Percentiles rank a stretch among this genome's conserved stretches.
These are phyloP conservation scores for Philaethria dido DNA, from an alignment of 2,888 invertebrate genomes.

Conservation along the genomic window DNA sequence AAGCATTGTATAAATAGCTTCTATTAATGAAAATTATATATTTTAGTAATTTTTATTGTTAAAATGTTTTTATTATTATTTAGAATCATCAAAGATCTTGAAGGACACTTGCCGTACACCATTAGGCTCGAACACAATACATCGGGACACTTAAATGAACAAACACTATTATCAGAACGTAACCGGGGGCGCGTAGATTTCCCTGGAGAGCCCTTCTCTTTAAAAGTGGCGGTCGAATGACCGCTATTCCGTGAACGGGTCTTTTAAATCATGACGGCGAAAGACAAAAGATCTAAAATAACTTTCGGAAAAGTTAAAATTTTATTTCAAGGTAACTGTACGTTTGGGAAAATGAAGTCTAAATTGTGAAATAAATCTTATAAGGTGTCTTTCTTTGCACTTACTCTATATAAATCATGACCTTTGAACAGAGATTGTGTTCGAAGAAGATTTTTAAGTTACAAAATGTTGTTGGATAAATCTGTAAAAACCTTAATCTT, in stretches of 20 bases:
- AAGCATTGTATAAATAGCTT: too few relatives aligned
- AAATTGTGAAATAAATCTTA: slow-evolving; percentile 31
- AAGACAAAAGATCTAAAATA: slow-evolving; percentile 42
- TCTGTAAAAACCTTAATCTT: too few relatives aligned
- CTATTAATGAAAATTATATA: background rate
- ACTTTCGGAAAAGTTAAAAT: slow-evolving; percentile 35
- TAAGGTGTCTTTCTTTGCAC: slow-evolving; percentile 15
- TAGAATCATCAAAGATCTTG: slow-evolving; percentile 2
- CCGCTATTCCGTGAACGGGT: slow-evolving; percentile 51
- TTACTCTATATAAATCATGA: background rate
- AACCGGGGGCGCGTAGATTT: slow-evolving; percentile 74
- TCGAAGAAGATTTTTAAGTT: background rate
- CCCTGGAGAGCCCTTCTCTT: slow-evolving; percentile 75
- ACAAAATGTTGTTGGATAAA: background rate
- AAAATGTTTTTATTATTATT: background rate
- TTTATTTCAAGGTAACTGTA: slow-evolving; percentile 31
- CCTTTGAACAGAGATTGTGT: background rate
- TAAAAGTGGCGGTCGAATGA: slow-evolving; percentile 75
- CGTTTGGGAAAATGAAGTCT: slow-evolving; percentile 28
- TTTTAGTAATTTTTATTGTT: background rate
- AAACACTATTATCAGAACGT: slow-evolving; percentile 77
- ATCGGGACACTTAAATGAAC: slow-evolving; percentile 76
- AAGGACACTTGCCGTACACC: slow-evolving; percentile 40
- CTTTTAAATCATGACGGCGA: slow-evolving; percentile 41
- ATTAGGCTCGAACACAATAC: slow-evolving; percentile 70